Evolutionary conservation across 92 coral and sea anemone species (phyloP).

Genomic region (Epizoanthus rinbou): DNA sequence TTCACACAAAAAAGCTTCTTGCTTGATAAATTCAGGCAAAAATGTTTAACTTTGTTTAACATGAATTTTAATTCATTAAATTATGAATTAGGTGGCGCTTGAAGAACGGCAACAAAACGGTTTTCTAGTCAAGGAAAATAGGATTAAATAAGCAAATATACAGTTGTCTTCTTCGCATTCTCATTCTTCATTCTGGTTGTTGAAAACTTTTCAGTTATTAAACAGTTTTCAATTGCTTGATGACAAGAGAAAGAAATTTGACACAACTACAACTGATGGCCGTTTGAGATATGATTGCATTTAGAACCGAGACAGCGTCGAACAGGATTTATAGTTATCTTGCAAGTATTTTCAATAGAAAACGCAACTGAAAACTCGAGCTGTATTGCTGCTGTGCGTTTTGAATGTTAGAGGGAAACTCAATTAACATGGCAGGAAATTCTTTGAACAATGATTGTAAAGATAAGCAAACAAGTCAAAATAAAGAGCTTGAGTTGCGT

Average conservation of each 20-base stretch:
- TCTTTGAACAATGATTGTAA: slow-evolving; percentile 31
- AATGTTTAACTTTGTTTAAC: background rate
- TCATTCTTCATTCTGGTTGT: background rate
- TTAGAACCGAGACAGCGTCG: background rate
- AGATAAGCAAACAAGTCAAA: slow-evolving; percentile 41
- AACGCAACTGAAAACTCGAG: background rate
- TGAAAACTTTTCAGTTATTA: background rate
- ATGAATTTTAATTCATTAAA: background rate
- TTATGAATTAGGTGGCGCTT: background rate
- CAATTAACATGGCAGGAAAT: slow-evolving; percentile 44
- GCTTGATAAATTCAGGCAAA: background rate
- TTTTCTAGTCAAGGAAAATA: background rate
- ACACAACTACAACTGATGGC: slow-evolving; percentile 2
- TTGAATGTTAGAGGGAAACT: slow-evolving; percentile 22
- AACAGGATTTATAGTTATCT: background rate
- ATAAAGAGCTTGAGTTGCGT: slow-evolving; percentile 38
- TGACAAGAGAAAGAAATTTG: slow-evolving; percentile 30
- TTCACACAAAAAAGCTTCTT: slow-evolving; percentile 23
- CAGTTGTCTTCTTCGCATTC: slow-evolving; percentile 1
- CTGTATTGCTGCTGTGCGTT: background rate
- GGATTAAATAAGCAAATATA: slow-evolving; percentile 8
- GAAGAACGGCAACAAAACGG: background rate
- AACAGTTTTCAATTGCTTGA: slow-evolving; percentile 33
- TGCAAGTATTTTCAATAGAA: background rate
- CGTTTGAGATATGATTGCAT: slow-evolving; percentile 3